Conservation (phyloP, 2,797 vertebrate species). For the Brachymystax lenok region DNA sequence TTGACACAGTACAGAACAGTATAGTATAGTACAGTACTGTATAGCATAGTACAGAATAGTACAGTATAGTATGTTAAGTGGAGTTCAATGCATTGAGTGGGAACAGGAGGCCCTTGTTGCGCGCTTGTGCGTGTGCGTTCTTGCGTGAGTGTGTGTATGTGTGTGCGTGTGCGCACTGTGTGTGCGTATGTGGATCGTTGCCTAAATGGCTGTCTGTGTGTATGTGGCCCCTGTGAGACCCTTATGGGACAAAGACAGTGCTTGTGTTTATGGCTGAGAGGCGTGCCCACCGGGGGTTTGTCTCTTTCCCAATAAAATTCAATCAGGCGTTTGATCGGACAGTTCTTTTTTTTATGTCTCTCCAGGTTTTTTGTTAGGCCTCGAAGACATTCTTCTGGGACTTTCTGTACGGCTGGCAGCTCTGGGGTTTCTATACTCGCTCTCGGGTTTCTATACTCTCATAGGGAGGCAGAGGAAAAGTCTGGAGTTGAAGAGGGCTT, state of each 20-base stretch:
- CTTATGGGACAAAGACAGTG: conserved; percentile 51
- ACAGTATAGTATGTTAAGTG: conserved; percentile 18
- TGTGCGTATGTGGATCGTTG: conserved; percentile 22
- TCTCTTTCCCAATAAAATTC: conserved; percentile 33
- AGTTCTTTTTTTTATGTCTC: background rate
- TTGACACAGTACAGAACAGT: background rate
- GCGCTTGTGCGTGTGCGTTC: background rate
- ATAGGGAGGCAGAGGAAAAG: background rate
- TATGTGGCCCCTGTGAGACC: conserved; percentile 30
- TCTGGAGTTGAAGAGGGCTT: background rate
- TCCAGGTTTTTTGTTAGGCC: conserved; percentile 7
- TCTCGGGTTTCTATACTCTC: background rate
- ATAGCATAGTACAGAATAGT: background rate
- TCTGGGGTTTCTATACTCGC: background rate
- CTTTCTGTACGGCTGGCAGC: background rate
- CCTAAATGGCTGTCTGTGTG: conserved; percentile 49
- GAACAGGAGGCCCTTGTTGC: conserved; percentile 14
- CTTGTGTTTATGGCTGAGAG: conserved; percentile 49
- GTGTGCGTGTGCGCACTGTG: background rate
- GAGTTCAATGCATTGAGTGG: conserved; percentile 21
- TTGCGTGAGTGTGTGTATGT: background rate
- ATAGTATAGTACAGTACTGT: background rate
- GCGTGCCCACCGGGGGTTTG: conserved; percentile 24
- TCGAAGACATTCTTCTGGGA: conserved; percentile 11
- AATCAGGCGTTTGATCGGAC: conserved; percentile 37